A percentile compares a stretch with the other conserved stretches of the same genome.
Conservation (phyloP, 2,888 invertebrate species). For the Acronicta leporina region DNA sequence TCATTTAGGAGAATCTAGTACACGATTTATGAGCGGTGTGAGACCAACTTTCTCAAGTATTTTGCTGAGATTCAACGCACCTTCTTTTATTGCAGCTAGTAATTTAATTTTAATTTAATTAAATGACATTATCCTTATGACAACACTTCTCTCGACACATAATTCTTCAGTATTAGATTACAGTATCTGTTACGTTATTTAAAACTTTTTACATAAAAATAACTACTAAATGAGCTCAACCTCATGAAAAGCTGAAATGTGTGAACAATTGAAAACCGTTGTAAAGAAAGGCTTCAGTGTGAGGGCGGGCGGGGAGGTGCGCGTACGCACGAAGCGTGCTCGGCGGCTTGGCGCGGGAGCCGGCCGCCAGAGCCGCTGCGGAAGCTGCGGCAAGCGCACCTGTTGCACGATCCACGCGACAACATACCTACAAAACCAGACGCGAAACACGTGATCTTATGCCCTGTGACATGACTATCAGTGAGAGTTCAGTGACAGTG, state of each 20-base stretch:
- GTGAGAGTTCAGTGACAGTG: slow-evolving; percentile 82
- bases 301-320: slow-evolving; percentile 78
- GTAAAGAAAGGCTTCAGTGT: slow-evolving; percentile 77
- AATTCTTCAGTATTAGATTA: too few species aligned
- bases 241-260: slow-evolving; percentile 38
- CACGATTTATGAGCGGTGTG: slow-evolving; percentile 74
- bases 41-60: slow-evolving; percentile 80
- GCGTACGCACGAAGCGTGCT: slow-evolving; percentile 81
- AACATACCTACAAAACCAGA: slow-evolving; percentile 21
- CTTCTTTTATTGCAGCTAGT: slow-evolving; percentile 67
- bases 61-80: slow-evolving; percentile 71
- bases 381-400: slow-evolving; percentile 85
- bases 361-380: slow-evolving; percentile 77
- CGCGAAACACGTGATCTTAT: slow-evolving; percentile 49
- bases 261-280: slow-evolving; percentile 56
- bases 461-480: slow-evolving; percentile 73
- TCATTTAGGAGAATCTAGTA: slow-evolving; percentile 77
- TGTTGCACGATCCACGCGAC: slow-evolving; percentile 63
- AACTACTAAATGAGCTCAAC: not conserved
- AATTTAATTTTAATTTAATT: slow-evolving; percentile 56
- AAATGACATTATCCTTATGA: not conserved
- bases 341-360: slow-evolving; percentile 59
- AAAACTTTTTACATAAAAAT: not conserved
- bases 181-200: not conserved
- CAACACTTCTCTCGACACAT: too few species aligned